These are phyloP conservation scores for Ailuropoda melanoleuca DNA, from an alignment of 2,113 vertebrate species.

Conservation along the genomic window DNA sequence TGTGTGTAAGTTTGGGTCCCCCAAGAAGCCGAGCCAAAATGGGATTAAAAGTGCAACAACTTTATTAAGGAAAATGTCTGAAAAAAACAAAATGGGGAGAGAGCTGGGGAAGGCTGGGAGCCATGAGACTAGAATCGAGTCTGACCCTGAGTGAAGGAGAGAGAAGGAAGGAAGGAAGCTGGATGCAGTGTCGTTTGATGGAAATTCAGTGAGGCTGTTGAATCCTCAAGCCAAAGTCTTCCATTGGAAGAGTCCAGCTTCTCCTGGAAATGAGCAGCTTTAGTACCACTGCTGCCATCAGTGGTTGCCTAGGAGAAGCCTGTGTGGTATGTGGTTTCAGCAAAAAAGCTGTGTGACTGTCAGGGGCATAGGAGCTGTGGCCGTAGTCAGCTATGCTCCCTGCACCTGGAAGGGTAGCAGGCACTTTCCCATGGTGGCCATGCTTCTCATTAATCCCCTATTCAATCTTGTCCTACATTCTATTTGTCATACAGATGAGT, in stretches of 20 bases:
- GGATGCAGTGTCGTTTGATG: neutral
- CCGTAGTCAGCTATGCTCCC: neutral
- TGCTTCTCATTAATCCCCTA: neutral
- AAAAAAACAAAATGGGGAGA: neutral
- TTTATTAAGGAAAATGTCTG: neutral
- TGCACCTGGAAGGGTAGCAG: neutral
- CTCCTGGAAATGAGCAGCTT: neutral
- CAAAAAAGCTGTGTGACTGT: neutral
- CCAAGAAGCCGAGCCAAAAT: neutral
- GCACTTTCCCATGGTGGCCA: neutral
- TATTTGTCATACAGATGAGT: neutral
- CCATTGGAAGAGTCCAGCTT: neutral
- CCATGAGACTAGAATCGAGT: neutral
- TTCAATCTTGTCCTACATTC: neutral
- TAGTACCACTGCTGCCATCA: rapidly evolving
- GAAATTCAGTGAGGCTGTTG: neutral
- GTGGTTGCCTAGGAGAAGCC: neutral
- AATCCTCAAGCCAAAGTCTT: neutral
- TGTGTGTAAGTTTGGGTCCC: neutral
- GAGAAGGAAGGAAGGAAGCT: neutral
- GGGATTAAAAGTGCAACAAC: neutral
- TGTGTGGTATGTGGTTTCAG: neutral
- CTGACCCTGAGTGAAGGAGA: neutral
- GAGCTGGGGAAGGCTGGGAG: neutral
- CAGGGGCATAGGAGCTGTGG: neutral